A percentile compares a stretch with the other conserved stretches of the same genome.
Conservation (phyloP, 2,113 vertebrate genomes). For the Ammodytes dubius region DNA sequence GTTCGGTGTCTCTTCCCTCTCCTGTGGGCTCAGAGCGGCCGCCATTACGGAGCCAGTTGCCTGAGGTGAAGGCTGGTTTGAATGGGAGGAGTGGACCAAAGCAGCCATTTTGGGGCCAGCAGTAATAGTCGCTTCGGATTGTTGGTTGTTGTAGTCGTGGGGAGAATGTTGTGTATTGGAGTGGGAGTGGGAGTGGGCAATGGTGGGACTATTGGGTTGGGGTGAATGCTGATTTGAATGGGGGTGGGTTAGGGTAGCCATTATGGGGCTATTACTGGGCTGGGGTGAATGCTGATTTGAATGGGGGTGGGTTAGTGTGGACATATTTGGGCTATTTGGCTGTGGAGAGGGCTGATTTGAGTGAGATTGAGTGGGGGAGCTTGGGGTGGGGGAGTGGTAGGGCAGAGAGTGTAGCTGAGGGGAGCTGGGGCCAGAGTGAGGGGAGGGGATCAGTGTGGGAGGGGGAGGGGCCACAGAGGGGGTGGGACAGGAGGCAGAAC, state of each 20-base stretch:
- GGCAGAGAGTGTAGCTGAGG: conserved; percentile 93
- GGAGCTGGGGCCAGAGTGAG: conserved; percentile 93
- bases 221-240: conserved; percentile 91
- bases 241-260: conserved; percentile 62
- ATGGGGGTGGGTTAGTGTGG: conserved; percentile 34
- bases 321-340: conserved; percentile 84
- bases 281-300: conserved; percentile 92
- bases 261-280: conserved; percentile 88
- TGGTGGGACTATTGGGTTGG: conserved; percentile 88
- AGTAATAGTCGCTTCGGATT: too few relatives aligned
- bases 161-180: too few relatives aligned
- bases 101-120: too few relatives aligned
- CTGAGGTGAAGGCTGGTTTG: conserved; percentile 92
- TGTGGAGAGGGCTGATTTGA: conserved; percentile 92
- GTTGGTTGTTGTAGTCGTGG: too few relatives aligned
- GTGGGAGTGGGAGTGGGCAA: too few relatives aligned
- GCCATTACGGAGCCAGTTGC: conserved; percentile 88
- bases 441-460: conserved; percentile 88
- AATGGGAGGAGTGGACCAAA: too few relatives aligned
- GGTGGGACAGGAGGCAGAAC: conserved; percentile 89
- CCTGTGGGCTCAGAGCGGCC: conserved; percentile 82
- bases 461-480: conserved; percentile 84
- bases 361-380: conserved; percentile 83
- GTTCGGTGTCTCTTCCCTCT: conserved; percentile 86
- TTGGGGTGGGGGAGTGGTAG: conserved; percentile 93